phyloP scores from a whole-genome alignment of 2,888 invertebrate genomes.

The Drosophila mimica region DNA sequence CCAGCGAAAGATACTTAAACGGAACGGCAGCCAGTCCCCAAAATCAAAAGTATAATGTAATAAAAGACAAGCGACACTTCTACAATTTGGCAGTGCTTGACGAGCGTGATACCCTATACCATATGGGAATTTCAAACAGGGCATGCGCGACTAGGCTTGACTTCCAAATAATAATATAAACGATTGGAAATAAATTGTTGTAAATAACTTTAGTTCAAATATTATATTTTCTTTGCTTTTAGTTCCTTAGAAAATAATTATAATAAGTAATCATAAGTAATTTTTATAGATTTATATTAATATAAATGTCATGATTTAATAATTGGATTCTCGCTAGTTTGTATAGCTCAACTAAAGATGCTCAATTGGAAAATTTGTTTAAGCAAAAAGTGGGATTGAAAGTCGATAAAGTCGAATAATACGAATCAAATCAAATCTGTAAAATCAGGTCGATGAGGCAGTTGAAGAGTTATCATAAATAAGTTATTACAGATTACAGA shows the following conservation, averaged over 20 bases:
- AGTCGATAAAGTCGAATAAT: not conserved
- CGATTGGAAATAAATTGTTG: rapidly evolving
- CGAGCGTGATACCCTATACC: constrained; percentile 11
- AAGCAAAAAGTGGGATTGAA: too few species aligned
- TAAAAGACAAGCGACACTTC: constrained; percentile 23
- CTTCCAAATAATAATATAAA: not conserved
- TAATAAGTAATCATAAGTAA: not conserved
- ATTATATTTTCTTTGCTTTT: too few species aligned
- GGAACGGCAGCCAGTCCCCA: constrained; percentile 51
- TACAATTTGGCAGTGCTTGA: not conserved
- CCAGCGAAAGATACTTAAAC: constrained; percentile 59
- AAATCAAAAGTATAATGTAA: constrained; percentile 60
- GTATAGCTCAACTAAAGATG: not conserved
- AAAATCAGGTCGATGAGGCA: not conserved
- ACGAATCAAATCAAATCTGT: not conserved
- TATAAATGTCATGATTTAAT: not conserved
- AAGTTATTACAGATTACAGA: too few species aligned
- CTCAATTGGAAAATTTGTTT: not conserved
- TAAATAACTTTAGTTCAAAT: not conserved
- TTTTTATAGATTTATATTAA: not conserved
- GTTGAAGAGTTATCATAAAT: not conserved
- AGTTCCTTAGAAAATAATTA: not conserved
- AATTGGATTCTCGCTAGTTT: not conserved
- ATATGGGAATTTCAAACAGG: not conserved
- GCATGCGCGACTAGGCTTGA: not conserved